A percentile compares a stretch with the other conserved stretches of the same genome.
These are phyloP conservation scores for Asteroscopus sphinx DNA, from an alignment of 2,888 invertebrate genomes.

Conservation along the genomic window DNA sequence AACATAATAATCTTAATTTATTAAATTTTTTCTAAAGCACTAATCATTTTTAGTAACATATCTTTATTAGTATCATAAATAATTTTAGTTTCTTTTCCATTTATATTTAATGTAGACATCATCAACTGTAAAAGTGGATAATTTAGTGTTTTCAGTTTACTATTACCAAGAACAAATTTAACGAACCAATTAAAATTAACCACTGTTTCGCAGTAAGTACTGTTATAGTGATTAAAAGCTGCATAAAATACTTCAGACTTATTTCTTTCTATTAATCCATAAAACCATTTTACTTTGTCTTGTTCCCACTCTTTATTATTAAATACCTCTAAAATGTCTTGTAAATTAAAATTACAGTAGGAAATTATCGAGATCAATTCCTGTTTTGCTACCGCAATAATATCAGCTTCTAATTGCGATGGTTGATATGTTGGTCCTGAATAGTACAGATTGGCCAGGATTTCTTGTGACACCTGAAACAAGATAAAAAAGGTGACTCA, in stretches of 20 bases:
- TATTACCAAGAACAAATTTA: constrained; percentile 76
- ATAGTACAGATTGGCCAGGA: constrained; percentile 63
- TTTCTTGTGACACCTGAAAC: constrained; percentile 65
- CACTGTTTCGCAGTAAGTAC: constrained; percentile 69
- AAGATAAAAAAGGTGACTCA: not conserved
- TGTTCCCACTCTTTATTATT: constrained; percentile 58
- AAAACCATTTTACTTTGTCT: constrained; percentile 61
- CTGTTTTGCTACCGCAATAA: constrained; percentile 59
- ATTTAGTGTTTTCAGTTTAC: constrained; percentile 72
- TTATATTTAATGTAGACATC: constrained; percentile 64
- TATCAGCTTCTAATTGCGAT: constrained; percentile 37
- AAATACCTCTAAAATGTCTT: constrained; percentile 56
- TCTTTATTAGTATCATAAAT: constrained; percentile 75
- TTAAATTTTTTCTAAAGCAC: constrained; percentile 65
- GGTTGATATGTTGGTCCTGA: constrained; percentile 18
- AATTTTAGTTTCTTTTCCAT: constrained; percentile 56
- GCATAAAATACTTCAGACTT: constrained; percentile 66
- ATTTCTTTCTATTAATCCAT: constrained; percentile 58
- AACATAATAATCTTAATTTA: too few relatives aligned
- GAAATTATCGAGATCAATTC: constrained; percentile 65
- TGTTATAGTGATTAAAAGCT: constrained; percentile 66
- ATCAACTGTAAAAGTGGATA: constrained; percentile 74
- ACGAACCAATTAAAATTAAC: constrained; percentile 74
- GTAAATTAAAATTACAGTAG: constrained; percentile 62
- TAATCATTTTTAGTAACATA: constrained; percentile 71